Percentiles rank a stretch among this genome's conserved stretches.
phyloP scores from a whole-genome alignment of 2,113 vertebrate genomes.

The Cinclus cinclus region DNA sequence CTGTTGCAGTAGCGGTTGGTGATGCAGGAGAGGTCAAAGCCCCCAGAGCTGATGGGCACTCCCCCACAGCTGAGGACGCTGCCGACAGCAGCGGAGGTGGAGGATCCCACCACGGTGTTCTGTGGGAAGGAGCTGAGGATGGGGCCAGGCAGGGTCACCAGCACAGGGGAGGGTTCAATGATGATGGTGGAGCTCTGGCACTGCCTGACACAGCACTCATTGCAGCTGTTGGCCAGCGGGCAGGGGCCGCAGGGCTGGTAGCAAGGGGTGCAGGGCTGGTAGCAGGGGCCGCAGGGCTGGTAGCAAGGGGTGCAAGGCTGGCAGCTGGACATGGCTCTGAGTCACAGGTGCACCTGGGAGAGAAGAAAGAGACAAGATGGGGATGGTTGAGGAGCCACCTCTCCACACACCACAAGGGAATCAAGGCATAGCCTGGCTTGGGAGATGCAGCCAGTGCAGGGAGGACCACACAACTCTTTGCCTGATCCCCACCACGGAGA shows the following conservation, averaged over 20 bases:
- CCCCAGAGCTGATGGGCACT: not conserved
- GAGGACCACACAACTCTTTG: accelerated
- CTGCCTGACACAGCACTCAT: not conserved
- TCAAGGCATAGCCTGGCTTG: not conserved
- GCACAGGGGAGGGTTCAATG: accelerated
- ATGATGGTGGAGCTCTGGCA: not conserved
- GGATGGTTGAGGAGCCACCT: not conserved
- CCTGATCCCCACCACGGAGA: accelerated
- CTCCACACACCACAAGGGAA: not conserved
- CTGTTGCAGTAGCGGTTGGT: not conserved
- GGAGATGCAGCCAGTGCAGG: not conserved
- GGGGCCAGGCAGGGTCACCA: not conserved
- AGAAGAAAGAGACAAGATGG: not conserved
- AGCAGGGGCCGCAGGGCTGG: not conserved
- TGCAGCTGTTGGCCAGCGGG: not conserved
- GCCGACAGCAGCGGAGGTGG: not conserved
- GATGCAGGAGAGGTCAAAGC: not conserved
- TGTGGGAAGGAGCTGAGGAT: not conserved
- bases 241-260: not conserved
- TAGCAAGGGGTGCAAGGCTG: not conserved
- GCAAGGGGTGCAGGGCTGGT: accelerated
- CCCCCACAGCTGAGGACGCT: accelerated
- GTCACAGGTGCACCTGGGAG: not conserved
- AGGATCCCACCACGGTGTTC: not conserved
- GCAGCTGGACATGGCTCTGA: not conserved